Evolutionary conservation across 2,113 vertebrate species (phyloP).

Genomic region (Larimichthys polyactis): DNA sequence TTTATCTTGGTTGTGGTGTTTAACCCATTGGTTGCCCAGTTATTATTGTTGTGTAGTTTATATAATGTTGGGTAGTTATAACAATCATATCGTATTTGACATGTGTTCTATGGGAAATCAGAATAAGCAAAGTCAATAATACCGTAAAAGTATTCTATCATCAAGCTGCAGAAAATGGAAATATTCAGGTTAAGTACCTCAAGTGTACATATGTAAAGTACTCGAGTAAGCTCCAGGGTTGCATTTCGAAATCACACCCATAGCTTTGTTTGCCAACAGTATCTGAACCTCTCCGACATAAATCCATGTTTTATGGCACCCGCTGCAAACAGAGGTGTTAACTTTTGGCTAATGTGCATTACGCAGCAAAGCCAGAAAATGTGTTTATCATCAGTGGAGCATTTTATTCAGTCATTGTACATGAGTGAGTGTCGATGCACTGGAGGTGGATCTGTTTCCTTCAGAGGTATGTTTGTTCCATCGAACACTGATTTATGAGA

Average conservation of each 20-base stretch:
- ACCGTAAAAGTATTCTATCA: not conserved
- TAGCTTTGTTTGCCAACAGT: not conserved
- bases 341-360: conserved; percentile 20
- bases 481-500: conserved; percentile 78
- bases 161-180: not conserved
- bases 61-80: no score
- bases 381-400: conserved; percentile 66
- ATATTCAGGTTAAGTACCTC: not conserved
- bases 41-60: not conserved
- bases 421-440: conserved; percentile 31
- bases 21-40: not conserved
- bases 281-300: conserved; percentile 15
- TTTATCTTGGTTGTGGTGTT: no score
- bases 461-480: conserved; percentile 80
- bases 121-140: not conserved
- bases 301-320: conserved; percentile 27
- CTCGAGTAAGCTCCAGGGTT: not conserved
- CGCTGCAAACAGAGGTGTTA: conserved; percentile 23
- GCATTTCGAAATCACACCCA: not conserved
- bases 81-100: no score
- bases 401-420: conserved; percentile 62
- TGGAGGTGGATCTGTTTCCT: conserved; percentile 47
- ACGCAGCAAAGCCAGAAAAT: conserved; percentile 32
- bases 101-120: no score
- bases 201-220: not conserved